Conservation (phyloP, 23 tunicate species). For the Oikopleura dioica region DNA sequence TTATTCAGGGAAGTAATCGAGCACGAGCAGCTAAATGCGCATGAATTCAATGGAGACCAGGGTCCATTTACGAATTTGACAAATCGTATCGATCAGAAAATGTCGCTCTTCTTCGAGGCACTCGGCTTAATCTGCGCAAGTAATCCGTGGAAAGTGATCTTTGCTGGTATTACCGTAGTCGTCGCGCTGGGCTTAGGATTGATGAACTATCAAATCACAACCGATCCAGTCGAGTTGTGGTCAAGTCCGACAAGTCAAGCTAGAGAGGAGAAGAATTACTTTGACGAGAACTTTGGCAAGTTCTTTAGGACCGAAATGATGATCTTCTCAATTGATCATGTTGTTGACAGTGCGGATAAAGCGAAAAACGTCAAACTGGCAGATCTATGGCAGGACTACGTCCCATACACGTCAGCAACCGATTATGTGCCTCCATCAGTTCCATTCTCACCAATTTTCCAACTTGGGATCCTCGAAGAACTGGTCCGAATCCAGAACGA, state of each 20-base stretch:
- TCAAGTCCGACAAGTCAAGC: slow-evolving; percentile 40
- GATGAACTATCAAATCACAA: slow-evolving; percentile 28
- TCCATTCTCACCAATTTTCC: slow-evolving; percentile 20
- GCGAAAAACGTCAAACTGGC: not conserved
- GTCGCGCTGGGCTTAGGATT: slow-evolving; percentile 38
- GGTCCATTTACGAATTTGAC: slow-evolving; percentile 15
- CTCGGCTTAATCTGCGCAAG: slow-evolving; percentile 56
- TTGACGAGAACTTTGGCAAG: slow-evolving; percentile 47
- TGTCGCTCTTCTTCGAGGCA: slow-evolving; percentile 15
- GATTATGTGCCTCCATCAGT: slow-evolving; percentile 9
- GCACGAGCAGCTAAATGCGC: not conserved
- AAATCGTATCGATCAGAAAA: slow-evolving; percentile 21
- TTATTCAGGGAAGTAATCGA: not conserved
- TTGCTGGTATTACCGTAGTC: slow-evolving; percentile 18
- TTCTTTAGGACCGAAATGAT: slow-evolving; percentile 55
- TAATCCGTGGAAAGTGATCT: slow-evolving; percentile 27
- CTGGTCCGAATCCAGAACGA: slow-evolving; percentile 34
- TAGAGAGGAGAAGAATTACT: slow-evolving; percentile 50
- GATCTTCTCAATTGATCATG: not conserved
- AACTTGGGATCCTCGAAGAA: slow-evolving; percentile 15
- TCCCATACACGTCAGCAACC: slow-evolving; percentile 14
- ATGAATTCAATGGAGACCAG: not conserved
- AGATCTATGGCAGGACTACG: not conserved
- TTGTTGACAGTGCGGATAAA: not conserved
- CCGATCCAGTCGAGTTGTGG: slow-evolving; percentile 91